These are phyloP conservation scores for Eclectus roratus DNA, from an alignment of 2,113 vertebrate genomes.

Conservation along the genomic window DNA sequence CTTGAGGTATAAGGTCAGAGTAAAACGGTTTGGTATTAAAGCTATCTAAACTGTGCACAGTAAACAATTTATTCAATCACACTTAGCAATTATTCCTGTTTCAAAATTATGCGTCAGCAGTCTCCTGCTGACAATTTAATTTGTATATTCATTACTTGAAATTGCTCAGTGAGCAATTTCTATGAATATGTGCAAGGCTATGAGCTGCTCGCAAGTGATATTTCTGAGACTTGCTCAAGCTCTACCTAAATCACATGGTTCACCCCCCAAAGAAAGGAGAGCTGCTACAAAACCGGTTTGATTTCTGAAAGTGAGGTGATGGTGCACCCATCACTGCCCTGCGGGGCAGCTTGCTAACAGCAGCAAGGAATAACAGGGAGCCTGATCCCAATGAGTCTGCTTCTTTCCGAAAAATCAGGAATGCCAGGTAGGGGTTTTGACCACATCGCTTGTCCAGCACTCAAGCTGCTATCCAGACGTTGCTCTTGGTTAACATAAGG, in stretches of 20 bases:
- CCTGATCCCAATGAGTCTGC: neutral
- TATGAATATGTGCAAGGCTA: neutral
- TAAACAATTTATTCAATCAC: slow-evolving; percentile 11
- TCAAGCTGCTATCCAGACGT: fast-evolving
- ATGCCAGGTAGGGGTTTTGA: neutral
- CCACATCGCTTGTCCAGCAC: neutral
- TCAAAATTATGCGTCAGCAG: neutral
- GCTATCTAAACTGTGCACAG: neutral
- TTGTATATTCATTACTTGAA: neutral
- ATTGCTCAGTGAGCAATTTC: neutral
- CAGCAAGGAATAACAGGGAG: neutral
- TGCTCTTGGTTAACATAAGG: neutral
- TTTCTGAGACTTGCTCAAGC: neutral
- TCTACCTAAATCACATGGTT: neutral
- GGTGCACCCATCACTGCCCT: neutral
- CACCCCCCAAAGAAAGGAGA: neutral
- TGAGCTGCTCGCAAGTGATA: neutral
- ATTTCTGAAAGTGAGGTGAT: neutral
- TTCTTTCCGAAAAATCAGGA: neutral
- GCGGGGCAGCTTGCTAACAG: fast-evolving
- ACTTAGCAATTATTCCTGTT: neutral
- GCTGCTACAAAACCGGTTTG: neutral
- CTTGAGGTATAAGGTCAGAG: neutral
- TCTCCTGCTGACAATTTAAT: slow-evolving; percentile 24
- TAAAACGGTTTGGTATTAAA: neutral